These are phyloP conservation scores for Arenaria interpres DNA, from an alignment of 2,113 vertebrate genomes.

Conservation along the genomic window DNA sequence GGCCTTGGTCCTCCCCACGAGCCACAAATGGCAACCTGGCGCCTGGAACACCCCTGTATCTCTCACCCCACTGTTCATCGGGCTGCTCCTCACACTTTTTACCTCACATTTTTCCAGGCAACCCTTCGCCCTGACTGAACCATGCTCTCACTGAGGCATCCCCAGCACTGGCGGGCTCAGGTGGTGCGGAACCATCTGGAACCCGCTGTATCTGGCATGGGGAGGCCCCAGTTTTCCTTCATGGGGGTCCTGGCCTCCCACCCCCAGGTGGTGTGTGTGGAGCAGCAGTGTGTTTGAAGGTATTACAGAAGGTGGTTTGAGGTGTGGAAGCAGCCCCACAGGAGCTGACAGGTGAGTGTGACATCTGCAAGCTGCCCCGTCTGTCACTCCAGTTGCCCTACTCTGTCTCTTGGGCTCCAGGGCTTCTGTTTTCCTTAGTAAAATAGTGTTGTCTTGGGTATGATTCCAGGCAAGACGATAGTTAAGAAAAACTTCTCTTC, in stretches of 20 bases:
- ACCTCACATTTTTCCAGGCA: not conserved
- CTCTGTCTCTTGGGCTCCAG: not conserved
- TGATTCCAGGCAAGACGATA: not conserved
- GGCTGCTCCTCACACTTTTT: not conserved
- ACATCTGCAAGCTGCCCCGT: no score
- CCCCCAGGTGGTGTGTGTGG: not conserved
- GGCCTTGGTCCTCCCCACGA: not conserved
- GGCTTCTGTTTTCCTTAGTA: not conserved
- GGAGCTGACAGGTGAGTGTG: not conserved
- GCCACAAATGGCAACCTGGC: not conserved
- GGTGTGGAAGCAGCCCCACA: not conserved
- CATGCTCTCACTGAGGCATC: accelerated
- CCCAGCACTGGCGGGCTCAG: not conserved
- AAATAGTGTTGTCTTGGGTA: not conserved
- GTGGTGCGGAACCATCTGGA: no score
- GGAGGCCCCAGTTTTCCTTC: no score
- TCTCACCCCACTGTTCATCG: not conserved
- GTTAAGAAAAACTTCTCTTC: not conserved
- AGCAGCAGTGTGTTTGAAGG: no score
- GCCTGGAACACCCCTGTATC: accelerated
- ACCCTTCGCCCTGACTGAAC: not conserved
- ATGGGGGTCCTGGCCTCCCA: no score
- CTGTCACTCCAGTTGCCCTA: not conserved
- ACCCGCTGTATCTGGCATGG: no score
- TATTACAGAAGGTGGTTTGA: no score